Evolutionary conservation across 2,797 vertebrate genomes (phyloP).

Genomic region (Sebastes elongatus): DNA sequence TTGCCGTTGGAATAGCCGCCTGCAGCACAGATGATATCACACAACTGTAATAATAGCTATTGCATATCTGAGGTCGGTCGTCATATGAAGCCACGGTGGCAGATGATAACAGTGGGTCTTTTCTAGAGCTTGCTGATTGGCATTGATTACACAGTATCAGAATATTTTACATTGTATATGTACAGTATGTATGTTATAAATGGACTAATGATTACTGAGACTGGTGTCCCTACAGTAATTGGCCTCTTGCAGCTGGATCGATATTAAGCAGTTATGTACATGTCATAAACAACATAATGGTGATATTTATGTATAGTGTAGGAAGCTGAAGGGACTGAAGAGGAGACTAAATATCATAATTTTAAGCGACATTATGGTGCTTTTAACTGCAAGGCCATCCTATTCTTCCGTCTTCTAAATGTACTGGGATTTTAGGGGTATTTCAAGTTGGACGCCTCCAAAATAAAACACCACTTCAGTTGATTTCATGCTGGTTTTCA

Average conservation of each 20-base stretch:
- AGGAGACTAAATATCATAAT: neutral
- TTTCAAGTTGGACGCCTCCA: neutral
- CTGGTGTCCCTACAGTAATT: neutral
- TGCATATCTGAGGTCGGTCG: neutral
- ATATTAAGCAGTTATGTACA: neutral
- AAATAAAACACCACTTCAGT: neutral
- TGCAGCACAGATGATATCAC: neutral
- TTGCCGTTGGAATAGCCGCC: neutral
- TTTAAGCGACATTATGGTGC: neutral
- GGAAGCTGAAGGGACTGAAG: neutral
- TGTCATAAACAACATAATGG: neutral
- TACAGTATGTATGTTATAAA: neutral
- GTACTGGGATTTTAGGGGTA: neutral
- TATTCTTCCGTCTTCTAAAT: neutral
- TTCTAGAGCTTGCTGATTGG: neutral
- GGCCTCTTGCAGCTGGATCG: neutral
- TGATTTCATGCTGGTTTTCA: neutral
- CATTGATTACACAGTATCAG: neutral
- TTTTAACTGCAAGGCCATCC: neutral
- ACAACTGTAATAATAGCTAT: neutral
- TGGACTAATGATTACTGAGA: neutral
- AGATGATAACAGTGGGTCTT: neutral
- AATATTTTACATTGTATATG: neutral
- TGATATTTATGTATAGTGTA: neutral
- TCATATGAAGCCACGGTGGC: neutral